A percentile compares a stretch with the other conserved stretches of the same genome.
These are phyloP conservation scores for Vannuccia rotundouncinata DNA, from an alignment of 2,888 invertebrate species.

Conservation along the genomic window DNA sequence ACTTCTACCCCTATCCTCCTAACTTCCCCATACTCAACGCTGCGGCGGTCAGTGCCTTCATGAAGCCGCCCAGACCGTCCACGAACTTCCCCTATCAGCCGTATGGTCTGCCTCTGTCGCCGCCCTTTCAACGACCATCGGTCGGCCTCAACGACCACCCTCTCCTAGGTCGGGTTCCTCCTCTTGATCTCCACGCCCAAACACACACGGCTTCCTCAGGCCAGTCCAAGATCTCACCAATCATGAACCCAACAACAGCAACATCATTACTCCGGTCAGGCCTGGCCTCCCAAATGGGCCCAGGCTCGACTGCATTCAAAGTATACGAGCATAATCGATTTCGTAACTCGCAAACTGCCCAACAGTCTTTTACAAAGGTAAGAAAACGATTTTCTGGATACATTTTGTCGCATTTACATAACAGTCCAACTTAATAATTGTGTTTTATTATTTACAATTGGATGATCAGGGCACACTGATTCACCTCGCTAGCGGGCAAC, in stretches of 20 bases:
- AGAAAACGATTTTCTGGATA: background rate
- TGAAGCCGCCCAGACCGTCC: background rate
- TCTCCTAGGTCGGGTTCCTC: background rate
- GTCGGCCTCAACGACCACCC: background rate
- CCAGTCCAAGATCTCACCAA: background rate
- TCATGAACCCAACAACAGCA: background rate
- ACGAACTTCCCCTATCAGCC: background rate
- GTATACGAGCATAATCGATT: background rate
- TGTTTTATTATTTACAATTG: background rate
- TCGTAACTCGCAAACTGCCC: background rate
- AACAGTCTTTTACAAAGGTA: background rate
- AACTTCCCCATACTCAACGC: background rate
- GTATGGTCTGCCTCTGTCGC: background rate
- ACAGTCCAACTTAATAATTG: background rate
- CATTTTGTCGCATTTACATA: too few species aligned
- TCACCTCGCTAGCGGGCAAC: background rate
- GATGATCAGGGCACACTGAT: background rate
- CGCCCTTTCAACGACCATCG: background rate
- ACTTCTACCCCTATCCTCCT: background rate
- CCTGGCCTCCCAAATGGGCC: background rate
- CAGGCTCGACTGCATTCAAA: background rate
- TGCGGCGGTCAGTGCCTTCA: background rate
- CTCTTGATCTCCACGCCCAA: background rate
- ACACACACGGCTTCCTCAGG: background rate
- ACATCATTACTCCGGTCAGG: background rate